A percentile compares a stretch with the other conserved stretches of the same genome.
These are phyloP conservation scores for Molossus alvarezi DNA, from an alignment of 2,797 vertebrate genomes.

Conservation along the genomic window DNA sequence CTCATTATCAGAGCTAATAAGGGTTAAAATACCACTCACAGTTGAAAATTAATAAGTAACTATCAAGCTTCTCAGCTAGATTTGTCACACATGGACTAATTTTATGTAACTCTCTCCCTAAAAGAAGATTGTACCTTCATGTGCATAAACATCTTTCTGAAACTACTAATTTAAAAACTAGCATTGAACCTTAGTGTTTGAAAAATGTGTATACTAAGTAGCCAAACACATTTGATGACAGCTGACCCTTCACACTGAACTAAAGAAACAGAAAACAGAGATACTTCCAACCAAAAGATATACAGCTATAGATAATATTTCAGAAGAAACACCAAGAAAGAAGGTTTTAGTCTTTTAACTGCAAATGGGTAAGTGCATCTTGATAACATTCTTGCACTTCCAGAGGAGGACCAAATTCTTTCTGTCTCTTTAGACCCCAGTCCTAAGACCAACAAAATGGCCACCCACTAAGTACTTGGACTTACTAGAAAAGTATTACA, in stretches of 20 bases:
- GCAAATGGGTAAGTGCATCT: background rate
- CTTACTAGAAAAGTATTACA: slow-evolving; percentile 12
- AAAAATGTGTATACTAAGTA: background rate
- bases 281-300: background rate
- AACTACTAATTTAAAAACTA: slow-evolving; percentile 3
- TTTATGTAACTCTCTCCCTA: slow-evolving; percentile 19
- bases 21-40: background rate
- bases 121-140: background rate
- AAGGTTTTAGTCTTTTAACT: background rate
- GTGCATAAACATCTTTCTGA: background rate
- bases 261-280: background rate
- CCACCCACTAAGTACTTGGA: background rate
- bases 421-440: background rate
- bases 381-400: background rate
- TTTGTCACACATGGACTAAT: slow-evolving; percentile 28
- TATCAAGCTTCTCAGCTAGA: slow-evolving; percentile 16
- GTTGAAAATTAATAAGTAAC: slow-evolving; percentile 13
- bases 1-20: background rate
- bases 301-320: background rate
- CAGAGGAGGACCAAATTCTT: background rate
- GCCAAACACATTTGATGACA: background rate
- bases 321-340: background rate
- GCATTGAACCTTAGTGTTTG: background rate
- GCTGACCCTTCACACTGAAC: background rate
- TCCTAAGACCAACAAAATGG: background rate